Percentiles rank a stretch among this genome's conserved stretches.
Conservation (phyloP, 2,888 invertebrate genomes). For the Gastracanthus pulcherrimus region DNA sequence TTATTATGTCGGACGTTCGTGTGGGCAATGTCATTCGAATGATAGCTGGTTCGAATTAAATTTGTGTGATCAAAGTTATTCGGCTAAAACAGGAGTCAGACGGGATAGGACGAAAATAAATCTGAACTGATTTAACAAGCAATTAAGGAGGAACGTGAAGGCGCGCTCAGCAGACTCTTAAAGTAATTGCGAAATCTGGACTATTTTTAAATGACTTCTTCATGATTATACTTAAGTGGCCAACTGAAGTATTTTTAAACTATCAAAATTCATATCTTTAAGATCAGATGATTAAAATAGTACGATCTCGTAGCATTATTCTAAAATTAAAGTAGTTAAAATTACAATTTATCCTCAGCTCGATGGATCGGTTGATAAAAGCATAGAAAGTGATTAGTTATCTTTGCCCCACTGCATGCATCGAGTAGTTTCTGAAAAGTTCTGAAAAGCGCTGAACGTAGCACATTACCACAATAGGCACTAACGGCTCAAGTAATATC, state of each 20-base stretch:
- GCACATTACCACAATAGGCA: too few relatives aligned
- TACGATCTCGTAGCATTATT: neutral
- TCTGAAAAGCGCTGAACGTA: too few relatives aligned
- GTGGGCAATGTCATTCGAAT: too few relatives aligned
- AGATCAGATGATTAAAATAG: neutral
- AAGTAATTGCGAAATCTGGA: slow-evolving; percentile 48
- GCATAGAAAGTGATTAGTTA: too few relatives aligned
- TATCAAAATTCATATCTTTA: neutral
- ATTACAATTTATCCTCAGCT: too few relatives aligned
- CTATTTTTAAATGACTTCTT: slow-evolving; percentile 3
- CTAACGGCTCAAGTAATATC: too few relatives aligned
- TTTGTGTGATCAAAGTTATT: neutral
- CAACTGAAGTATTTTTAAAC: neutral
- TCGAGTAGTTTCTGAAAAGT: too few relatives aligned
- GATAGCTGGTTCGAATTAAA: neutral
- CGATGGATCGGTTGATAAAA: too few relatives aligned
- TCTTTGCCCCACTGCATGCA: too few relatives aligned
- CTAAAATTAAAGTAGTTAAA: too few relatives aligned
- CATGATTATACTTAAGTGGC: neutral
- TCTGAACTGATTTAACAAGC: slow-evolving; percentile 12
- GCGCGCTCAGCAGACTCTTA: slow-evolving; percentile 1
- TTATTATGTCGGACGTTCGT: too few relatives aligned
- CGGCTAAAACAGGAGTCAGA: too few relatives aligned
- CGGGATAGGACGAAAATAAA: slow-evolving; percentile 17
- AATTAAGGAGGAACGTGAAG: slow-evolving; percentile 21